phyloP scores from a whole-genome alignment of 2,113 vertebrate genomes.

The Tenebrosternarchus preto region DNA sequence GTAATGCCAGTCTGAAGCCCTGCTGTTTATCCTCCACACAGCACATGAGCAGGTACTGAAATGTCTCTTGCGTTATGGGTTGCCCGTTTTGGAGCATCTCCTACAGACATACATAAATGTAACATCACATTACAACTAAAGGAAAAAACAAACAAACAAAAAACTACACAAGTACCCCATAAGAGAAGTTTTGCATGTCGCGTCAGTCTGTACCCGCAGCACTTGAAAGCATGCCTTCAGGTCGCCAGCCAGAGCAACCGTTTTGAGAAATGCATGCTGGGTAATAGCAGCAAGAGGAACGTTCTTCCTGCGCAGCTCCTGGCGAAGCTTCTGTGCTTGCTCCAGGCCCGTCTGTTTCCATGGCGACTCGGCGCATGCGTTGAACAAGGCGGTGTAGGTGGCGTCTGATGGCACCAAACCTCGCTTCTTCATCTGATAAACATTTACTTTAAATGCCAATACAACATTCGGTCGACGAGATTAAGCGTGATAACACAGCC shows the following conservation, averaged over 20 bases:
- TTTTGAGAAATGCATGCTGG: slow-evolving; percentile 88
- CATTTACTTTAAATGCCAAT: neutral
- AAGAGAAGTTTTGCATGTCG: too few relatives aligned
- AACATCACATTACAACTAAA: neutral
- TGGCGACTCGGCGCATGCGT: slow-evolving; percentile 85
- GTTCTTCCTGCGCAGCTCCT: slow-evolving; percentile 80
- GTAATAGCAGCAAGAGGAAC: slow-evolving; percentile 80
- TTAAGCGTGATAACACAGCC: too few relatives aligned
- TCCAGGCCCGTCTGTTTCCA: slow-evolving; percentile 83
- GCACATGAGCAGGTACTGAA: slow-evolving; percentile 89
- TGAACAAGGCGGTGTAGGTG: slow-evolving; percentile 94
- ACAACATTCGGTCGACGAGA: too few relatives aligned
- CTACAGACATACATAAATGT: slow-evolving; percentile 65
- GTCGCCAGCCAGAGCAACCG: slow-evolving; percentile 79
- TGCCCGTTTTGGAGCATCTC: slow-evolving; percentile 87
- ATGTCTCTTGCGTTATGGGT: slow-evolving; percentile 81
- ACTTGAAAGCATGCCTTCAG: slow-evolving; percentile 83
- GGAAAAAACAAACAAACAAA: too few relatives aligned
- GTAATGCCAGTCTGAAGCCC: slow-evolving; percentile 85
- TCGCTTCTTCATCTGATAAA: slow-evolving; percentile 90
- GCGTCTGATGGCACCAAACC: slow-evolving; percentile 78
- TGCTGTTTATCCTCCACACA: slow-evolving; percentile 83
- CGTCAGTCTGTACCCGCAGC: slow-evolving; percentile 75
- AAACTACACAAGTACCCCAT: too few relatives aligned
- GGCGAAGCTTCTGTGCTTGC: slow-evolving; percentile 80